These are phyloP conservation scores for Eurois occulta DNA, from an alignment of 2,888 invertebrate genomes.

Conservation along the genomic window DNA sequence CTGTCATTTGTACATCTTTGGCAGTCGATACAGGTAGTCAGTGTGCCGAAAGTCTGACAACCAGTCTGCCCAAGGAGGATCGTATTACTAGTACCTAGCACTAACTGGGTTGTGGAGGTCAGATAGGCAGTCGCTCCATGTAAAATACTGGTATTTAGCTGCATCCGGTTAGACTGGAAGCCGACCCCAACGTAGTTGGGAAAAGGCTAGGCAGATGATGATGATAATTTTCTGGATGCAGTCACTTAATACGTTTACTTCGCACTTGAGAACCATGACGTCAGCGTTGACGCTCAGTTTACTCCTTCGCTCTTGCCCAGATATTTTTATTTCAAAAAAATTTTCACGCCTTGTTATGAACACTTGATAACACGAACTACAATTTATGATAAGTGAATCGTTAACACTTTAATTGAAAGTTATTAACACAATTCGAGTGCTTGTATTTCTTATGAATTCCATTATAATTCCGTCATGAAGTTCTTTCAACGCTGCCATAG, in stretches of 20 bases:
- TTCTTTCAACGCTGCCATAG: constrained; percentile 82
- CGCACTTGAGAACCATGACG: constrained; percentile 28
- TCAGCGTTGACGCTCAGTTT: constrained; percentile 18
- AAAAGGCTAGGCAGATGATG: too few relatives aligned
- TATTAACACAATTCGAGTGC: constrained; percentile 71
- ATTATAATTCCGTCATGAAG: constrained; percentile 81
- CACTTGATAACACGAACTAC: constrained; percentile 56
- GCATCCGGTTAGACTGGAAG: too few relatives aligned
- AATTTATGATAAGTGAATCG: constrained; percentile 61
- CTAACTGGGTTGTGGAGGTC: too few relatives aligned
- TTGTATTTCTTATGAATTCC: constrained; percentile 82
- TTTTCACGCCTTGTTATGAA: constrained; percentile 56
- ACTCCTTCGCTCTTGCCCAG: constrained; percentile 19
- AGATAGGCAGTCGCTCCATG: too few relatives aligned
- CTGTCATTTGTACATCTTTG: too few relatives aligned
- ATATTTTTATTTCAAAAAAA: constrained; percentile 36
- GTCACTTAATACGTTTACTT: background rate
- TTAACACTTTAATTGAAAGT: constrained; percentile 62
- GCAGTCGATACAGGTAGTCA: too few relatives aligned
- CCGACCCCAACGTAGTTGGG: too few relatives aligned
- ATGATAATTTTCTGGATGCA: background rate
- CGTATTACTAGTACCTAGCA: too few relatives aligned
- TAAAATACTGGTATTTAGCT: too few relatives aligned
- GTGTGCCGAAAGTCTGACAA: too few relatives aligned
- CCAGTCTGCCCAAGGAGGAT: too few relatives aligned